A percentile compares a stretch with the other conserved stretches of the same genome.
Evolutionary conservation across 2,888 invertebrate species (phyloP).

Genomic region (Agelastica alni): DNA sequence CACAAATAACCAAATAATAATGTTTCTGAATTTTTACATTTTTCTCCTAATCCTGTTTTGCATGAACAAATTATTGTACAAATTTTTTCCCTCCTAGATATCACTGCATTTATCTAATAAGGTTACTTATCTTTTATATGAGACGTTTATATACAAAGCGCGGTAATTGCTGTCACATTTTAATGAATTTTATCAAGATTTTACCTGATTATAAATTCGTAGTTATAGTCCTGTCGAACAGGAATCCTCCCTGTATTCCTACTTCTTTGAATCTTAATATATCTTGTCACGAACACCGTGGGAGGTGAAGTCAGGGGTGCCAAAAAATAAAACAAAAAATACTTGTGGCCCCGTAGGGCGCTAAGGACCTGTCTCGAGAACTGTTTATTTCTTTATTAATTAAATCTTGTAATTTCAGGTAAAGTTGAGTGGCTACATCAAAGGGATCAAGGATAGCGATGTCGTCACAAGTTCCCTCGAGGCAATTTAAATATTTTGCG

Average conservation of each 20-base stretch:
- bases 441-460: constrained; percentile 29
- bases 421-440: constrained; percentile 38
- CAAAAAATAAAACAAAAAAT: constrained; percentile 36
- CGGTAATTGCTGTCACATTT: too few species aligned
- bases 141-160: too few species aligned
- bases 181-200: too few species aligned
- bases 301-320: constrained; percentile 34
- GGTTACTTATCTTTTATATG: too few species aligned
- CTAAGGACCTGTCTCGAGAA: constrained; percentile 36
- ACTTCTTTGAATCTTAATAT: constrained; percentile 28
- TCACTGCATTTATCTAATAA: too few species aligned
- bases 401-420: constrained; percentile 39
- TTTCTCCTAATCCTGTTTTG: too few species aligned
- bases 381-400: constrained; percentile 40
- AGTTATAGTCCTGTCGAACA: too few species aligned
- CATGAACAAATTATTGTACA: too few species aligned
- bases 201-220: too few species aligned
- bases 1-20: too few species aligned
- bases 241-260: constrained; percentile 5
- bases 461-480: constrained; percentile 27
- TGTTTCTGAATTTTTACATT: too few species aligned
- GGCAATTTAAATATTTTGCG: constrained; percentile 32
- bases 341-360: constrained; percentile 35
- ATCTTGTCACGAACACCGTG: constrained; percentile 37
- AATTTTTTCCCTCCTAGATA: too few species aligned